Conservation (phyloP, 2,888 invertebrate genomes). For the Tachina grossa region DNA sequence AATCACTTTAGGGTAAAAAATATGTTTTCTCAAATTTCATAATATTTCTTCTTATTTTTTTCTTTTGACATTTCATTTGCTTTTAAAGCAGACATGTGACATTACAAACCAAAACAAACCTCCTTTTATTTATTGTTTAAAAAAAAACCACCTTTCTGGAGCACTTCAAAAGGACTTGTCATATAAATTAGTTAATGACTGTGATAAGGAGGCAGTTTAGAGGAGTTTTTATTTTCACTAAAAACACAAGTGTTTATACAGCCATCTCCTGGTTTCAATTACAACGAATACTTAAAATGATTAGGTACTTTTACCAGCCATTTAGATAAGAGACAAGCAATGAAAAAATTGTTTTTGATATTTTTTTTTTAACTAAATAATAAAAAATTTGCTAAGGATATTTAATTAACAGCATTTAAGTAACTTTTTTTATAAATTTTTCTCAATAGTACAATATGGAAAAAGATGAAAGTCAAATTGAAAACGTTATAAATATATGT, state of each 20-base stretch:
- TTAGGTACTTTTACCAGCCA: not conserved
- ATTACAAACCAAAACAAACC: constrained; percentile 79
- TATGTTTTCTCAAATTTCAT: constrained; percentile 72
- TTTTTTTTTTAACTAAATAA: not conserved
- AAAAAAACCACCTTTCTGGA: constrained; percentile 4
- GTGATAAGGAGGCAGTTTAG: constrained; percentile 20
- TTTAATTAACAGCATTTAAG: not conserved
- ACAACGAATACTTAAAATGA: not conserved
- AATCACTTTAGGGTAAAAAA: not conserved
- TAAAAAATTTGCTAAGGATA: not conserved
- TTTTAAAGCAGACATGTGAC: constrained; percentile 74
- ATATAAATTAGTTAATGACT: constrained; percentile 61
- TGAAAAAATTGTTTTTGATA: not conserved
- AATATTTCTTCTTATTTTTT: constrained; percentile 57
- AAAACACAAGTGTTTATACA: constrained; percentile 17
- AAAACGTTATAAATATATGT: too few relatives aligned
- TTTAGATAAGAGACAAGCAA: constrained; percentile 1
- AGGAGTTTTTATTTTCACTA: not conserved
- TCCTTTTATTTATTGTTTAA: constrained; percentile 69
- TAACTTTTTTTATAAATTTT: too few relatives aligned
- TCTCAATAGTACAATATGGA: too few relatives aligned
- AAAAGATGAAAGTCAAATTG: too few relatives aligned
- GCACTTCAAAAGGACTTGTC: constrained; percentile 43
- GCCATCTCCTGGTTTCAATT: constrained; percentile 21
- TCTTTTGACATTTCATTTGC: constrained; percentile 69